Percentiles rank a stretch among this genome's conserved stretches.
These are phyloP conservation scores for Meghimatium bilineatum DNA, from an alignment of 2,888 invertebrate genomes.

Conservation along the genomic window DNA sequence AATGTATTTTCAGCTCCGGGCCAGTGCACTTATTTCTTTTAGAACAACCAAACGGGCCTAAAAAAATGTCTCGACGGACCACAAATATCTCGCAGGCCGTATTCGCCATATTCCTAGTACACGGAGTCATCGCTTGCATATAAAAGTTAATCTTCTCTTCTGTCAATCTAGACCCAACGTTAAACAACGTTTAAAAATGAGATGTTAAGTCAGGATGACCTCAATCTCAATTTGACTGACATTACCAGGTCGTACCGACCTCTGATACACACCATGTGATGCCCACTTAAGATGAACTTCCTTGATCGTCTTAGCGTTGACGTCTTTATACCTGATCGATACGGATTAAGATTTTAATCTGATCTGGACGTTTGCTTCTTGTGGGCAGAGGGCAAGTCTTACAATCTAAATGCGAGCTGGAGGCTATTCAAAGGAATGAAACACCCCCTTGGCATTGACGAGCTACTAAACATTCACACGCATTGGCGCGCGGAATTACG, in stretches of 20 bases:
- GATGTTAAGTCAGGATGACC: neutral
- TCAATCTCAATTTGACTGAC: neutral
- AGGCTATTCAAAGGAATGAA: neutral
- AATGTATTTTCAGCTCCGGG: too few relatives aligned
- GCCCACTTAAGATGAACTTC: neutral
- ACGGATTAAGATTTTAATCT: constrained; percentile 18
- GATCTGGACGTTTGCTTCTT: constrained; percentile 1
- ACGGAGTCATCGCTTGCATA: too few relatives aligned
- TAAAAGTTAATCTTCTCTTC: too few relatives aligned
- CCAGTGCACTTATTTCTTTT: too few relatives aligned
- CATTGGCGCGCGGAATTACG: too few relatives aligned
- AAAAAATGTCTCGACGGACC: too few relatives aligned
- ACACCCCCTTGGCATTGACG: neutral
- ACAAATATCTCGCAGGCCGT: too few relatives aligned
- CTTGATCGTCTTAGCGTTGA: neutral
- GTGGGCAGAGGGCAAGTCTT: neutral
- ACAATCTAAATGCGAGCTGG: neutral
- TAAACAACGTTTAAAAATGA: neutral
- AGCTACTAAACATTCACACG: too few relatives aligned
- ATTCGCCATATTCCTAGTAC: too few relatives aligned
- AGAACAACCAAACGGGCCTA: too few relatives aligned
- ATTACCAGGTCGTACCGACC: neutral
- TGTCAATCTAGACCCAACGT: neutral
- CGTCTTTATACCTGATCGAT: neutral
- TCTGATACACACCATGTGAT: neutral